Base-by-base conservation (phyloP, 2,888 invertebrate genomes). In the Lasioglossum villosulum region DNA sequence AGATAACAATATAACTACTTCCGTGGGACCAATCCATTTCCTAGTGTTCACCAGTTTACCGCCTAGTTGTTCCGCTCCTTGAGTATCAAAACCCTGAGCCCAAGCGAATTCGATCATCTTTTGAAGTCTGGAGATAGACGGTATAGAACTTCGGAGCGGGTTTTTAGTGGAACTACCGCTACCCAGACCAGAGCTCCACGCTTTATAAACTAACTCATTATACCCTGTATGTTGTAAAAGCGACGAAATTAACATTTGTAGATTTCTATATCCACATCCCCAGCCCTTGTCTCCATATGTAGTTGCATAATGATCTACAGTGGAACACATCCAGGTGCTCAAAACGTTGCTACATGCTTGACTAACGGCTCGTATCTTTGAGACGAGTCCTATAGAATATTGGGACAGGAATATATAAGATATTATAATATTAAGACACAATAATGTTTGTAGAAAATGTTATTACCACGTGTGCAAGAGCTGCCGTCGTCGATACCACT, bases 1-100 rank as follows among this genome's bases (percentile, higher is more conserved):
- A 0, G 98, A 97, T 23, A 98, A 96, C 30, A 98, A 96, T 6
- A 98, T 98, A 74, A 98, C 97, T 27, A 98, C 98, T 95, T 99
- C 98, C 10, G 98, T 98, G 2, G 98, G 98, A 8, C 99, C 99
- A 90, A 99, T 98, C 98, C 98, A 98, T 94, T 98, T 98, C 86
- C 98, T 96, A 0, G 98, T 98, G 95, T 98, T 98, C 90, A 97
- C 97, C 37, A 98, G 95, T 90, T 97, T 97, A 48, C 97, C 97
- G 19, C 98, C 98, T 4, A 98, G 95, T 94, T 98, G 98, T 92
- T 98, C 98, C 30, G 97, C 97, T 39, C 98, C 98, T 96, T 98
- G 96, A 66, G 97, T 96, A 94, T 98, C 98, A 93, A 98, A 98
- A 34, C 98, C 98, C 92, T 97, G 96, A 42, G 97, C 96, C 98